phyloP scores from a whole-genome alignment of 1,140 invertebrate genomes.

The Brachionus rubens region DNA sequence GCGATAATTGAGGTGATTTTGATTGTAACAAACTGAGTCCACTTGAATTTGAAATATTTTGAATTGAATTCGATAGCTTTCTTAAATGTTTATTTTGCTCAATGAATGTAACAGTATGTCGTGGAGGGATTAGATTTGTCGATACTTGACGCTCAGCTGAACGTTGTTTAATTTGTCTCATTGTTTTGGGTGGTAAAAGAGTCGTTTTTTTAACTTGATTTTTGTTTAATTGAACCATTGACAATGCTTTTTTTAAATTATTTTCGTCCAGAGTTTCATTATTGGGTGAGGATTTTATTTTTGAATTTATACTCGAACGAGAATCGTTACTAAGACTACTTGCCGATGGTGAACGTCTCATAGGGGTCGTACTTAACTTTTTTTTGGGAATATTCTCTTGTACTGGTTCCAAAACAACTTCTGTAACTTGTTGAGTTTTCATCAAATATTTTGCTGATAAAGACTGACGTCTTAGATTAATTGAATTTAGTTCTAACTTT shows the following conservation, averaged over 20 bases:
- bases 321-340: not conserved
- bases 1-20: constrained; percentile 20
- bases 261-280: not conserved
- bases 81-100: constrained; percentile 45
- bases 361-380: too few relatives aligned
- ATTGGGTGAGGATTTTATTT: not conserved
- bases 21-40: not conserved
- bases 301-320: not conserved
- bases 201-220: too few relatives aligned
- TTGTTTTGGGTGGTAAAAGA: not conserved
- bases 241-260: constrained; percentile 32
- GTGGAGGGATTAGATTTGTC: not conserved
- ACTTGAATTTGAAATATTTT: constrained; percentile 7
- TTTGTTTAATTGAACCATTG: too few relatives aligned
- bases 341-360: constrained; percentile 4
- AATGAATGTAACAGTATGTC: not conserved
- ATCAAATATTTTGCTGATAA: not conserved
- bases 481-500: too few relatives aligned
- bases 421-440: not conserved
- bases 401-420: not conserved
- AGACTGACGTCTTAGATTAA: not conserved
- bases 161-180: constrained; percentile 36
- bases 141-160: not conserved
- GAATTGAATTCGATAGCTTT: constrained; percentile 34
- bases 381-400: not conserved